Evolutionary conservation across 2,113 vertebrate species (phyloP), one percentile per base, ranked within the genome.

Genomic region (Mixornis gularis): DNA sequence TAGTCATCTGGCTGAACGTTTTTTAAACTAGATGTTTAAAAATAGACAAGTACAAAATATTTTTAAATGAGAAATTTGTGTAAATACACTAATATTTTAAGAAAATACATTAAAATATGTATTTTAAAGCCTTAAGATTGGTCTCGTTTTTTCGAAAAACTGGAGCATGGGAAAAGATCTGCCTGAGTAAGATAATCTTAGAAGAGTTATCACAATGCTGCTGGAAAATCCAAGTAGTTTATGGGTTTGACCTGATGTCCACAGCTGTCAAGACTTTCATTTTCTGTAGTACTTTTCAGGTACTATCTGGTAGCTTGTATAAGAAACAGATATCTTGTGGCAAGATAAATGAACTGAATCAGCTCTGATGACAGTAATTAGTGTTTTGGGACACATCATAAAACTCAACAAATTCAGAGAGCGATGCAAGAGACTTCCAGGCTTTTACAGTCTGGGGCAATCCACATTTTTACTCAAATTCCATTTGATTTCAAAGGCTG

Each of bases 71-170:
- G 3, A 77, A 66, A 68, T n/a, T 34, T 58, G 24, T 96, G 92
- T 89, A 96, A 94, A 89, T 95, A 91, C 94, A 95, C 91, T 94
- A 96, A 82, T 43, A 64, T 56, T 93, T 87, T 76, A 17, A 0
- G 16, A 78, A 89, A 94, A 76, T 17, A 60, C 4, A 94, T 78
- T 85, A 85, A 89, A 90, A 32, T 51, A 70, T 22, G 5, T 60
- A 62, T 69, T 92, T 73, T 82, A 30, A 79, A 80, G 52, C 34
- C 46, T 46, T 55, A 59, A 6, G 29, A 68, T 36, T 91, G 41
- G 34, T 79, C 59, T 89, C 2, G 56, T 81, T 81, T 89, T 78
- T 73, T 38, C 41, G 25, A 77, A 85, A 69, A 65, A 22, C 0
- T 55, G 29, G 21, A 36, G 22, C 32, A 62, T 58, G 34, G 34